Percentiles rank a stretch among this genome's conserved stretches.
These are phyloP conservation scores for Aphaenogaster floridana DNA, from an alignment of 1,140 invertebrate species.

Conservation along the genomic window DNA sequence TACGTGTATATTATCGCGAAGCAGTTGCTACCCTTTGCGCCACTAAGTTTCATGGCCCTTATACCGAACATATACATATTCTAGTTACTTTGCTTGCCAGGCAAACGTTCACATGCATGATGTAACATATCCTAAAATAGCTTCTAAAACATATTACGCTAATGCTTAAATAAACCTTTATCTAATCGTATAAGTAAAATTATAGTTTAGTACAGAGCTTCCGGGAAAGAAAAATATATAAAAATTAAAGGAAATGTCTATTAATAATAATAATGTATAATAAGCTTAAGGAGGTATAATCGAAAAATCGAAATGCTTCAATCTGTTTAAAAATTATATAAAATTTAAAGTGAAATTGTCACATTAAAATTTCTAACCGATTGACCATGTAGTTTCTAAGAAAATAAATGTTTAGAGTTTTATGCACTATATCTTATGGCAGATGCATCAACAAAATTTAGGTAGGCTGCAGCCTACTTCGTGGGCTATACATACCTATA, in stretches of 20 bases:
- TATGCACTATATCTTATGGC: no score
- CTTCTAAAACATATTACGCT: conserved; percentile 19
- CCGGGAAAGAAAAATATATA: not conserved
- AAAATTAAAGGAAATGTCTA: not conserved
- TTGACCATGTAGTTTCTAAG: no score
- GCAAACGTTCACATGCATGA: conserved; percentile 29
- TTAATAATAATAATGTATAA: not conserved
- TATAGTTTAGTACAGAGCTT: not conserved
- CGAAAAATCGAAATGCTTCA: no score
- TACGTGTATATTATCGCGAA: conserved; percentile 40
- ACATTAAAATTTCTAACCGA: no score
- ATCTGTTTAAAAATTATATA: no score
- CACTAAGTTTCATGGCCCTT: conserved; percentile 50
- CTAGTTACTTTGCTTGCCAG: not conserved
- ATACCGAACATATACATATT: conserved; percentile 34
- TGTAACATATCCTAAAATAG: conserved; percentile 9
- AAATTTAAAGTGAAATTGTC: no score
- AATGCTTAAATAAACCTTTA: conserved; percentile 11
- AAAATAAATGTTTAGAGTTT: no score
- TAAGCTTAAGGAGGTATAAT: no score
- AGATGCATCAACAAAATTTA: no score
- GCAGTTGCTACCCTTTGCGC: conserved; percentile 34
- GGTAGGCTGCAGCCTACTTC: no score
- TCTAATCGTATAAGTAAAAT: not conserved
- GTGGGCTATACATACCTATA: no score